Conservation (phyloP, 2,888 invertebrate genomes). For the Imbricaverruca yamaguchii region DNA sequence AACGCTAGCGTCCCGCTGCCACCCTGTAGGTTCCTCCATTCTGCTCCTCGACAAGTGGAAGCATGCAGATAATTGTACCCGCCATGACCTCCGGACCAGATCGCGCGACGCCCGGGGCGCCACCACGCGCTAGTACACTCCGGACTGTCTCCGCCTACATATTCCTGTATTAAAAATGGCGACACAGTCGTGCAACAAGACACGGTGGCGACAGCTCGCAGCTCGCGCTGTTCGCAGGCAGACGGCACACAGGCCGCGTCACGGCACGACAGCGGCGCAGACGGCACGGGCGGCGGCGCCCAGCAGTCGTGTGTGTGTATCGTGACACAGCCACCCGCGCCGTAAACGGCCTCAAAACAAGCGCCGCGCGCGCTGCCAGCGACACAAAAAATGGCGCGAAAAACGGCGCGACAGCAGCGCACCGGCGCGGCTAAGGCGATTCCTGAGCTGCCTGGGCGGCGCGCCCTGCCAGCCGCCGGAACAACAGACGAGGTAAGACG, state of each 20-base stretch:
- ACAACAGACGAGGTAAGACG: not conserved
- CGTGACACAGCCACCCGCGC: not conserved
- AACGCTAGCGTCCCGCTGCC: too few species aligned
- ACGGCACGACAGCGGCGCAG: not conserved
- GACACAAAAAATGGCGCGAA: not conserved
- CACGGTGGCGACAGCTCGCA: not conserved
- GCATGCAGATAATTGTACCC: too few species aligned
- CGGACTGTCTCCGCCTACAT: too few species aligned
- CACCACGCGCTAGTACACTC: too few species aligned
- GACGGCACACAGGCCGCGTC: not conserved
- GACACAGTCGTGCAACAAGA: not conserved
- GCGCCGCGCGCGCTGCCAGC: not conserved
- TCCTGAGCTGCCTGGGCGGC: conserved; percentile 3
- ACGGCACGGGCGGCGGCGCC: not conserved
- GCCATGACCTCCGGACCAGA: too few species aligned
- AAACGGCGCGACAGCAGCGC: not conserved
- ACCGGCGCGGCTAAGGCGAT: not conserved
- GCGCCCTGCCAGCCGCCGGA: not conserved
- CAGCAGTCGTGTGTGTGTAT: too few species aligned
- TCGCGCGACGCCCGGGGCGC: too few species aligned
- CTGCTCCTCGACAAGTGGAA: too few species aligned
- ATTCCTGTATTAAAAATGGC: conserved; percentile 21
- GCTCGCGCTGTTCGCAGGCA: not conserved
- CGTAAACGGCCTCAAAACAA: not conserved
- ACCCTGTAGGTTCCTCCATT: too few species aligned